These are phyloP conservation scores for Volucella inanis DNA, from an alignment of 2,888 invertebrate species.

Conservation along the genomic window DNA sequence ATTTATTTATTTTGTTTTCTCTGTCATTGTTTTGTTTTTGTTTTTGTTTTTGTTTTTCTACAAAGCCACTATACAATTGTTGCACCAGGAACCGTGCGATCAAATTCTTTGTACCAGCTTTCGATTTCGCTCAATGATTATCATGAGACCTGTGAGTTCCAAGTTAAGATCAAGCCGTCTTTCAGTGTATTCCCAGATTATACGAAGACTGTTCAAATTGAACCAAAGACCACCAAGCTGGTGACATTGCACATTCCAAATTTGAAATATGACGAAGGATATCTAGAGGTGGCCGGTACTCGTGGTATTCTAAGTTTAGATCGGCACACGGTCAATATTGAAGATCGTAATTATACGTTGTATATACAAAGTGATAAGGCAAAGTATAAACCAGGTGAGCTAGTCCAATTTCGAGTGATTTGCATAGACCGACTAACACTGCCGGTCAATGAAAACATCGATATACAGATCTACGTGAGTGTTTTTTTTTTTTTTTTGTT, in stretches of 20 bases:
- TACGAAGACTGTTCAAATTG: not conserved
- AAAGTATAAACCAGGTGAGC: slow-evolving; percentile 93
- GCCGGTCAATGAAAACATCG: slow-evolving; percentile 86
- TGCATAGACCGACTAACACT: slow-evolving; percentile 88
- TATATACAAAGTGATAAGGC: slow-evolving; percentile 96
- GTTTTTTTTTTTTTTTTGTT: slow-evolving; percentile 77
- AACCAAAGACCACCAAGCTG: slow-evolving; percentile 31
- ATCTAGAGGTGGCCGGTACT: not conserved
- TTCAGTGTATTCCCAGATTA: not conserved
- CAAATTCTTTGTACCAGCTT: slow-evolving; percentile 26
- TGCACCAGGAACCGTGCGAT: slow-evolving; percentile 37
- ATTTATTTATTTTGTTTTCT: no score
- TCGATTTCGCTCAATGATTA: slow-evolving; percentile 82
- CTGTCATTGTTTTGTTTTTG: no score
- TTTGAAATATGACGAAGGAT: not conserved
- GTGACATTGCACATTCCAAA: slow-evolving; percentile 11
- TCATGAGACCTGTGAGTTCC: slow-evolving; percentile 3
- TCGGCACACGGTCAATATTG: not conserved
- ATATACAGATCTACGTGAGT: slow-evolving; percentile 87
- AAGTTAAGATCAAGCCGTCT: not conserved
- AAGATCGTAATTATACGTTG: slow-evolving; percentile 86
- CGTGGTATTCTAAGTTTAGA: slow-evolving; percentile 12
- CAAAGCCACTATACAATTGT: slow-evolving; percentile 37
- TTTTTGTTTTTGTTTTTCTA: no score
- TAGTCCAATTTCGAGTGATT: slow-evolving; percentile 87